Evolutionary conservation across 2,797 vertebrate genomes (phyloP).

Genomic region (Argya squamiceps): DNA sequence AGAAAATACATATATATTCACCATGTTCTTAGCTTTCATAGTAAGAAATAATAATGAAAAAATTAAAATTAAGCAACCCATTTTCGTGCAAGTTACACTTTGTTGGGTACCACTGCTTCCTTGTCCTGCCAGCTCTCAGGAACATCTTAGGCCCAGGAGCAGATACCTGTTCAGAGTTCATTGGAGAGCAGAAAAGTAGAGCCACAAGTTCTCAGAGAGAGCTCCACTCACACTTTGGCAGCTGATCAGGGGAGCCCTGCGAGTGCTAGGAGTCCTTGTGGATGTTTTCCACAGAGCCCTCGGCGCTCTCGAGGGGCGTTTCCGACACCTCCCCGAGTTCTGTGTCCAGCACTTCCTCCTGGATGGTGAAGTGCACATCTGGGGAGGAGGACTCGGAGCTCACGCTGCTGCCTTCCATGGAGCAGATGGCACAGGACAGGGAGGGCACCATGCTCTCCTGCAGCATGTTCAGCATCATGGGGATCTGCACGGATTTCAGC

Average conservation of each 20-base stretch:
- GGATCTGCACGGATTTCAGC: conserved; percentile 78
- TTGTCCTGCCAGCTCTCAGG: conserved; percentile 1
- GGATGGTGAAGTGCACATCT: conserved; percentile 88
- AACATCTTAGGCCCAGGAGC: neutral
- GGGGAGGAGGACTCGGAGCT: conserved; percentile 92
- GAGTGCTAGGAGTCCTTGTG: conserved; percentile 74
- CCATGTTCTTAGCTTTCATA: neutral
- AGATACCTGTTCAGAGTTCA: neutral
- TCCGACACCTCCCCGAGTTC: conserved; percentile 79
- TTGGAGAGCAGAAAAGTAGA: conserved; percentile 35
- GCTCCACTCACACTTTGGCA: neutral
- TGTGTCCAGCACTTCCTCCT: conserved; percentile 87
- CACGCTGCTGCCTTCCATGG: conserved; percentile 89
- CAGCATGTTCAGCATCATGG: conserved; percentile 78
- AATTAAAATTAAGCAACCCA: conserved; percentile 25
- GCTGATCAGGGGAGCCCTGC: neutral
- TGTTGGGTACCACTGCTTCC: neutral
- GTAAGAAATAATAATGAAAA: conserved; percentile 16
- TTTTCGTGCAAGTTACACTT: neutral
- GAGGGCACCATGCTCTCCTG: conserved; percentile 81
- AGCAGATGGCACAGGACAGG: conserved; percentile 87
- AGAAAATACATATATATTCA: neutral
- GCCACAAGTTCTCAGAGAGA: conserved; percentile 6
- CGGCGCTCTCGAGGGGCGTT: conserved; percentile 69
- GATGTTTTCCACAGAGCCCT: conserved; percentile 78